These are phyloP conservation scores for Holotrichia oblita DNA, from an alignment of 1,140 invertebrate genomes.

Conservation along the genomic window DNA sequence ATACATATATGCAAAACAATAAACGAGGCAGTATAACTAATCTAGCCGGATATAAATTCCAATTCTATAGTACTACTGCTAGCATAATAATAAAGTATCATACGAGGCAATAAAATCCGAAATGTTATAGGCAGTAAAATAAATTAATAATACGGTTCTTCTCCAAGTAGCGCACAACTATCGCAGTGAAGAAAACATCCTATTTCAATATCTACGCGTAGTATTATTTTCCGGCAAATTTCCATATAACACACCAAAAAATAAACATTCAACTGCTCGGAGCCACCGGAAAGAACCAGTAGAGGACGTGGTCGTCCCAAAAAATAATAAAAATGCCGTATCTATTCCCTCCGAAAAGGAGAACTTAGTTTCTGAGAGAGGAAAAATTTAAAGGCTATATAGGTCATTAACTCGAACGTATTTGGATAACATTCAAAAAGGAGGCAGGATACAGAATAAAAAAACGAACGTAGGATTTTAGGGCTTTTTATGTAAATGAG, in stretches of 20 bases:
- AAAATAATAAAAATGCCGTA: neutral
- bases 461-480: neutral
- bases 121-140: no score
- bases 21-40: no score
- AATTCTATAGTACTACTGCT: no score
- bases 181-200: no score
- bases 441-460: neutral
- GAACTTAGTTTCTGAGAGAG: neutral
- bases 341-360: conserved; percentile 15
- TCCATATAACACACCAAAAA: neutral
- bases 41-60: no score
- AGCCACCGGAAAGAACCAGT: conserved; percentile 3
- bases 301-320: neutral
- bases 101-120: no score
- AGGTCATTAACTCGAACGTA: conserved; percentile 33
- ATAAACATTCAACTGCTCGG: neutral
- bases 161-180: no score
- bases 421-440: conserved; percentile 17
- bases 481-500: conserved; percentile 22
- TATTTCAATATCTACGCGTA: neutral
- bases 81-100: no score
- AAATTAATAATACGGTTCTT: no score
- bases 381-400: conserved; percentile 30
- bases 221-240: neutral
- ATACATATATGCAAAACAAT: no score